These are phyloP conservation scores for Disparrhopalites patrizii DNA, from an alignment of 2,888 invertebrate species.

Conservation along the genomic window DNA sequence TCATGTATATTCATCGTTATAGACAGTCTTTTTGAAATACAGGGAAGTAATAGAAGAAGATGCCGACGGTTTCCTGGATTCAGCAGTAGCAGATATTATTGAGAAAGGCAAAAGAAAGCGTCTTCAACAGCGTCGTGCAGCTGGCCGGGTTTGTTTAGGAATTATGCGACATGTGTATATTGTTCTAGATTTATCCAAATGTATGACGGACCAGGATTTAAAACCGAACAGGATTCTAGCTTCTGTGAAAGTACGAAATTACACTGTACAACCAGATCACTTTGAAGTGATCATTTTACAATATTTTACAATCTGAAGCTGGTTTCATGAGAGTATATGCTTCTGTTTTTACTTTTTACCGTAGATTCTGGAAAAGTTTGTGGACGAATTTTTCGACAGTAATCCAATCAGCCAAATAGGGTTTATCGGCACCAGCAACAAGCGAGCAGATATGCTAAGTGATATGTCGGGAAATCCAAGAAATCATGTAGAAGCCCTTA, in stretches of 20 bases:
- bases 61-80: constrained; percentile 85
- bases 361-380: constrained; percentile 82
- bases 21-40: too few relatives aligned
- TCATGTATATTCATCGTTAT: constrained; percentile 19
- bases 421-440: constrained; percentile 83
- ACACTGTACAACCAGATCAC: neutral
- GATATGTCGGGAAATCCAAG: constrained; percentile 83
- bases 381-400: constrained; percentile 96
- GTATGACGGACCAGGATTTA: constrained; percentile 91
- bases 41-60: constrained; percentile 96
- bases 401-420: constrained; percentile 98
- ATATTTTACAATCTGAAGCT: too few relatives aligned
- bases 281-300: too few relatives aligned
- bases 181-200: constrained; percentile 86
- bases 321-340: neutral
- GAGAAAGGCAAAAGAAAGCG: constrained; percentile 81
- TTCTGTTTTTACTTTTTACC: neutral
- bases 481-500: constrained; percentile 66
- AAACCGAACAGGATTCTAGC: constrained; percentile 88
- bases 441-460: constrained; percentile 86
- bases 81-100: constrained; percentile 85
- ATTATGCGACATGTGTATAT: constrained; percentile 98
- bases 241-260: constrained; percentile 67
- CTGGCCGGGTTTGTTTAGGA: constrained; percentile 77
- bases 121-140: constrained; percentile 61